Evolutionary conservation across 2,888 invertebrate genomes (phyloP).

Genomic region (Chalcis sispes): DNA sequence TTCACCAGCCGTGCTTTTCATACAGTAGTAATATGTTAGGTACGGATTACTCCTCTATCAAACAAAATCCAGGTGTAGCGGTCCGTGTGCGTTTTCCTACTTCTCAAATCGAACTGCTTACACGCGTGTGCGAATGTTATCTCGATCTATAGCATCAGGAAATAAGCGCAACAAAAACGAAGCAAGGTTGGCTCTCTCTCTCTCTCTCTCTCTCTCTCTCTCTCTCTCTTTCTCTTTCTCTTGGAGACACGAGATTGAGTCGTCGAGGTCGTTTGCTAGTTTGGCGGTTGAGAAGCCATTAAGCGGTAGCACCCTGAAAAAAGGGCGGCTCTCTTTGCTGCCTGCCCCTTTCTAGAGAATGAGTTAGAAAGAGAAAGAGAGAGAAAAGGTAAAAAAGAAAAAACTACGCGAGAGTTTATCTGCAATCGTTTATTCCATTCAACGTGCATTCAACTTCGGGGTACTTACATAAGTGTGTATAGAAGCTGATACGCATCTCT

Average conservation of each 20-base stretch:
- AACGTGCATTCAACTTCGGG: constrained; percentile 13
- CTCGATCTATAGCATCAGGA: constrained; percentile 64
- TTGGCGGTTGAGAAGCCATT: constrained; percentile 48
- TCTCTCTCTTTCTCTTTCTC: too few relatives aligned
- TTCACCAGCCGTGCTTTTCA: constrained; percentile 13
- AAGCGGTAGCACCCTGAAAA: constrained; percentile 9
- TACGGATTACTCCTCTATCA: constrained; percentile 31
- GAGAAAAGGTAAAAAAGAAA: neutral
- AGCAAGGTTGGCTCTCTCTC: neutral
- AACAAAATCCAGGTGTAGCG: constrained; percentile 13
- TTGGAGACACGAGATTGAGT: constrained; percentile 63
- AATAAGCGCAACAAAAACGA: constrained; percentile 50
- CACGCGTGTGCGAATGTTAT: constrained; percentile 67
- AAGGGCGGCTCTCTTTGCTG: neutral
- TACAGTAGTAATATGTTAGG: too few relatives aligned
- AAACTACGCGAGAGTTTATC: constrained; percentile 19
- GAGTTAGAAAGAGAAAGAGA: neutral
- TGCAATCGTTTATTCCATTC: constrained; percentile 38
- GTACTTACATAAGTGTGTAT: neutral
- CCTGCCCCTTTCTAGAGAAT: neutral
- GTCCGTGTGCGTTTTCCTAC: neutral
- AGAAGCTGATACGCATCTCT: constrained; percentile 31
- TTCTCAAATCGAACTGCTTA: constrained; percentile 66
- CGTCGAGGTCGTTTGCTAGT: constrained; percentile 61
- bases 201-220: too few relatives aligned